Conservation (phyloP, 2,888 invertebrate species). For the Trichogramma evanescens region DNA sequence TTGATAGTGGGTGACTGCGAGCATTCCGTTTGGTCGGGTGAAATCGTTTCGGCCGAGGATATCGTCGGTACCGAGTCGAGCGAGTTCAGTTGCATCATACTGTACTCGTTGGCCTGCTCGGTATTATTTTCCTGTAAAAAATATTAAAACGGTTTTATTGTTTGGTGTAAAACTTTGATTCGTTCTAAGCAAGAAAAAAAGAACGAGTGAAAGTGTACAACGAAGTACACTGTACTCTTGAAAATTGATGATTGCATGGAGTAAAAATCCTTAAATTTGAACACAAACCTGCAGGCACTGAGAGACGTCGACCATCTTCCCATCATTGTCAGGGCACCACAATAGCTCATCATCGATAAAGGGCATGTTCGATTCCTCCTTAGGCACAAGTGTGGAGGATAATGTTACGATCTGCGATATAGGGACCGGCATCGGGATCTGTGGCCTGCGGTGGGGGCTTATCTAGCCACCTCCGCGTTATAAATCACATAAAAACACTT, state of each 20-base stretch:
- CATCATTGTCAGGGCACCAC: constrained; percentile 93
- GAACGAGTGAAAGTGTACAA: too few relatives aligned
- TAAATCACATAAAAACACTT: constrained; percentile 46
- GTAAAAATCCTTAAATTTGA: background rate
- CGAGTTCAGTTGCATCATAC: constrained; percentile 42
- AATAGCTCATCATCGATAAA: constrained; percentile 92
- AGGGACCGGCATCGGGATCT: constrained; percentile 48
- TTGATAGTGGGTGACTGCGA: constrained; percentile 32
- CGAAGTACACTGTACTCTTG: background rate
- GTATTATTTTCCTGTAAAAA: constrained; percentile 42
- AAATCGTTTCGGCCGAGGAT: constrained; percentile 17
- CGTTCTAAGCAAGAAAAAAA: background rate
- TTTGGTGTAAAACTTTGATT: background rate
- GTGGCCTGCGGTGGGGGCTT: constrained; percentile 46
- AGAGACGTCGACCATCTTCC: constrained; percentile 86
- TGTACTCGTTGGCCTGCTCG: constrained; percentile 42
- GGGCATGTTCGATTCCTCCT: constrained; percentile 67
- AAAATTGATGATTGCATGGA: background rate
- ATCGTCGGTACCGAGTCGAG: constrained; percentile 38
- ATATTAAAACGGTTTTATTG: background rate
- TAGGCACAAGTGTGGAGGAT: constrained; percentile 46
- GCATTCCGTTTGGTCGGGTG: constrained; percentile 39
- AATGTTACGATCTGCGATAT: constrained; percentile 46
- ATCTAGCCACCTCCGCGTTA: constrained; percentile 47
- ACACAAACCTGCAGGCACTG: constrained; percentile 74